Conservation (phyloP, 2,113 vertebrate species). For the Chelonoidis abingdonii region DNA sequence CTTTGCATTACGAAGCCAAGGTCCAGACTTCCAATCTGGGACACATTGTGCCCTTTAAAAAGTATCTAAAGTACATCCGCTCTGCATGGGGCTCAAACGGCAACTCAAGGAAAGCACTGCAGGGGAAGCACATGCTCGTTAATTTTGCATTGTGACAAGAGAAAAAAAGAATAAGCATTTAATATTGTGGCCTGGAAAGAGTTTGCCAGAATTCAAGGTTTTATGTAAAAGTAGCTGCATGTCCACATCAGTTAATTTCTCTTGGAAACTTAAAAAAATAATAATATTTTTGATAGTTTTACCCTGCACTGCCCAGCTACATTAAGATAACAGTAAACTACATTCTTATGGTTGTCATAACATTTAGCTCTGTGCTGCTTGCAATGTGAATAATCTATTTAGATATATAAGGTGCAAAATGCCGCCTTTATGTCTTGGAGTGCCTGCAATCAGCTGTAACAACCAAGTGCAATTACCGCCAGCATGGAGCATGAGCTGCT, state of each 20-base stretch:
- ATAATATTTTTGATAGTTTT: slow-evolving; percentile 78
- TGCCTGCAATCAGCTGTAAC: slow-evolving; percentile 58
- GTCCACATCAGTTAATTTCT: slow-evolving; percentile 78
- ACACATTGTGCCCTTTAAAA: slow-evolving; percentile 17
- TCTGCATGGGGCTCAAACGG: slow-evolving; percentile 42
- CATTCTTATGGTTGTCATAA: slow-evolving; percentile 86
- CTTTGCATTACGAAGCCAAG: slow-evolving; percentile 18
- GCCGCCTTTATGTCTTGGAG: slow-evolving; percentile 52
- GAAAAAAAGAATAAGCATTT: slow-evolving; percentile 27
- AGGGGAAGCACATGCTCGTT: slow-evolving; percentile 36
- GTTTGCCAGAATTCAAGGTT: slow-evolving; percentile 67
- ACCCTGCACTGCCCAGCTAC: slow-evolving; percentile 81
- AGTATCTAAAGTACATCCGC: slow-evolving; percentile 36
- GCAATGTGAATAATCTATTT: slow-evolving; percentile 77
- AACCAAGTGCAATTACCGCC: slow-evolving; percentile 62
- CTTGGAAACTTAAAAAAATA: slow-evolving; percentile 69
- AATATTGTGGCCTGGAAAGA: slow-evolving; percentile 54
- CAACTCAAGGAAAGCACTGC: slow-evolving; percentile 51
- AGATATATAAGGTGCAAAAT: slow-evolving; percentile 80
- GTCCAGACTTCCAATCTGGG: slow-evolving; percentile 9
- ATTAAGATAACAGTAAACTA: slow-evolving; percentile 83
- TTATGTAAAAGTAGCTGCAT: slow-evolving; percentile 73
- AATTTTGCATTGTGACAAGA: slow-evolving; percentile 28
- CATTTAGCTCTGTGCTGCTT: slow-evolving; percentile 77
- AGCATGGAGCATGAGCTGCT: slow-evolving; percentile 31